Percentiles rank a stretch among this genome's conserved stretches.
Conservation (phyloP, 1,140 invertebrate genomes). For the Coenobita brevimanus region DNA sequence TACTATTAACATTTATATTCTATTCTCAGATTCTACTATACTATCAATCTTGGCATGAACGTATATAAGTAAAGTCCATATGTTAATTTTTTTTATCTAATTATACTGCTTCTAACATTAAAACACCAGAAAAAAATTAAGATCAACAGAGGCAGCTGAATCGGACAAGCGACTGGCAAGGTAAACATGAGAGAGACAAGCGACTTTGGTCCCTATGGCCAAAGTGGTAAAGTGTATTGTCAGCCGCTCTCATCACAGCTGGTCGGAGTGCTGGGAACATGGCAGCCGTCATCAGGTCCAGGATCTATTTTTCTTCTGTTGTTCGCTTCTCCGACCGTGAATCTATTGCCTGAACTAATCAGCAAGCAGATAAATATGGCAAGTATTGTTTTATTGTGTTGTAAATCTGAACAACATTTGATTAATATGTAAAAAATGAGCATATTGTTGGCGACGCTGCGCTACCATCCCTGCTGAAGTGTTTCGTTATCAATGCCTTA, state of each 20-base stretch:
- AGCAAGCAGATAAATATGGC: slow-evolving; percentile 60
- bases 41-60: no score
- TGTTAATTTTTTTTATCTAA: no score
- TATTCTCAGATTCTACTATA: no score
- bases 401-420: background rate
- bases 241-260: background rate
- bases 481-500: no score
- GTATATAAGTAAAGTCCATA: no score
- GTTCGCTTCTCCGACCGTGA: slow-evolving; percentile 67
- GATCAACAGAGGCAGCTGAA: no score
- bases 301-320: slow-evolving; percentile 54
- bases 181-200: background rate
- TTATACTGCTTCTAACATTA: no score
- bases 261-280: slow-evolving; percentile 39
- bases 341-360: slow-evolving; percentile 61
- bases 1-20: no score
- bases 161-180: no score
- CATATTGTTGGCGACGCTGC: background rate
- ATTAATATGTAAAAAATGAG: background rate
- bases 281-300: slow-evolving; percentile 56
- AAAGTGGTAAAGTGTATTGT: background rate
- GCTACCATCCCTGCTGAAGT: no score
- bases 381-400: background rate
- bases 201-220: background rate
- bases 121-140: no score